Base-by-base conservation (phyloP, 37 sponge, comb jelly and placozoan species). In the Hormiphora californensis region DNA sequence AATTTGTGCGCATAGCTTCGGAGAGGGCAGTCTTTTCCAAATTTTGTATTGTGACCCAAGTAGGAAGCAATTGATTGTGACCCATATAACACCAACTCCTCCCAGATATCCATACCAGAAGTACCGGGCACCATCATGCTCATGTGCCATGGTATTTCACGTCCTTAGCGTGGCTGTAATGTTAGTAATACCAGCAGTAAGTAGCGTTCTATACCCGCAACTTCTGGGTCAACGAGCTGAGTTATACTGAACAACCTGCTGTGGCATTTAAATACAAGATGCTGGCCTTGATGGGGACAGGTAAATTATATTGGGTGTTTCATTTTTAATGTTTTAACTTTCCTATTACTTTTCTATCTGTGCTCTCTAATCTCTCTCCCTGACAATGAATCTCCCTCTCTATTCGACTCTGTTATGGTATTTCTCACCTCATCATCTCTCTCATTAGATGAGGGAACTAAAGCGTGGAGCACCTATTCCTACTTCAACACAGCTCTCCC, bases 401-500 rank as follows among this genome's bases (percentile, higher is more conserved):
- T n/a, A n/a, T n/a, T n/a, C n/a, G n/a, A n/a, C n/a, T n/a, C n/a
- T n/a, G n/a, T n/a, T n/a, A n/a, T n/a, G n/a, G 27, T 27, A 57
- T 27, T n/a, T 25, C 11, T 19, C 11, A 31, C 67, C 36, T 32
- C 32, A 34, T 11, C 28, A 3, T 32, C 3, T 11, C n/a, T 34
- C 28, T 65, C 37, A 28, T 15, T 5, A 30, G 67, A 17, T 36
- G 37, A 38, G 8, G 61, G 27, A 57, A 65, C 38, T 65, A 30
- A 65, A 2, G 37, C 35, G 33, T 65, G 67, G 67, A 65, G 67
- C 37, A 65, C 67, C 38, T 65, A 38, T 35, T 65, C 67, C 30
- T 65, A 65, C 67, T 65, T 36, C 67, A 65, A 65, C 67, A 65
- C 67, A 3, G n/a, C 37, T 65, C 11, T 35, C 35, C 12, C 67